These are phyloP conservation scores for Pristionchus entomophagus DNA, from an alignment of 2,888 invertebrate species.

Conservation along the genomic window DNA sequence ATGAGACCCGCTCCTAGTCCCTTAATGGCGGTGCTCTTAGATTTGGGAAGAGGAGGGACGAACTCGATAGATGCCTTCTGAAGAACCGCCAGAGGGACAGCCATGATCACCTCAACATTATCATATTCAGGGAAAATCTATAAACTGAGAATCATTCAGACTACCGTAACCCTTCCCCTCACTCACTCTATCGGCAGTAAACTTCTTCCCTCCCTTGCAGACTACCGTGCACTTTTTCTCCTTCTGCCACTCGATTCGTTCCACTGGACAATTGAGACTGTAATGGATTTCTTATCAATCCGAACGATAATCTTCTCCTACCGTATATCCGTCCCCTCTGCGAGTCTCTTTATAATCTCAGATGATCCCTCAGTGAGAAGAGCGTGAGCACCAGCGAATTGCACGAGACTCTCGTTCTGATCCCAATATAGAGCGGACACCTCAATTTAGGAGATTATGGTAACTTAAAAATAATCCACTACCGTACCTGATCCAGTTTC, in stretches of 20 bases:
- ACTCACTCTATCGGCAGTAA: conserved; percentile 51
- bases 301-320: background rate
- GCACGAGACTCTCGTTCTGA: conserved; percentile 78
- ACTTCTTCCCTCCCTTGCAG: conserved; percentile 49
- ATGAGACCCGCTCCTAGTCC: conserved; percentile 78
- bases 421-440: conserved; percentile 78
- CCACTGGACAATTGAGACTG: conserved; percentile 48
- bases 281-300: background rate
- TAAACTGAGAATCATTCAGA: no score
- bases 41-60: conserved; percentile 77
- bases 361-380: conserved; percentile 77
- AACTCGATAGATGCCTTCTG: conserved; percentile 76
- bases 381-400: conserved; percentile 78
- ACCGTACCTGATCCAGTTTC: conserved; percentile 64
- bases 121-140: no score
- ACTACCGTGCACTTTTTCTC: conserved; percentile 47
- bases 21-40: conserved; percentile 76
- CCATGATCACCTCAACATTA: conserved; percentile 77
- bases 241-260: conserved; percentile 40
- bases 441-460: background rate
- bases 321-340: conserved; percentile 76
- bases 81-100: conserved; percentile 78
- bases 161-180: no score
- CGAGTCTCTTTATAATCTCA: conserved; percentile 74
- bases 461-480: background rate